phyloP scores from a whole-genome alignment of 2,888 invertebrate species.

The Cerceris ruficornis region DNA sequence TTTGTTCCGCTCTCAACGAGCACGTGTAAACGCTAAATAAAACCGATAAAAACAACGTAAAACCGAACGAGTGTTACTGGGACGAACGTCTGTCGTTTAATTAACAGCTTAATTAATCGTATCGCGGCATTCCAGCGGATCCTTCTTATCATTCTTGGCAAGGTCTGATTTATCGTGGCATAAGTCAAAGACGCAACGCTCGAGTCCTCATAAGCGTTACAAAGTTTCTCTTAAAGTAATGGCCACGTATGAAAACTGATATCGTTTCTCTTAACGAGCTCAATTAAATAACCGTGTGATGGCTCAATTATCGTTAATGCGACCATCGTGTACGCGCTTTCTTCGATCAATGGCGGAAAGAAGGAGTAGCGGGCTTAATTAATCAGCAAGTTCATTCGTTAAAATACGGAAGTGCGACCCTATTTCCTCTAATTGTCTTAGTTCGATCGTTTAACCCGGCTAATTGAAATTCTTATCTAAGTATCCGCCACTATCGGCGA shows the following conservation, averaged over 20 bases:
- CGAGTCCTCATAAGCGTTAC: not conserved
- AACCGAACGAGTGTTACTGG: not conserved
- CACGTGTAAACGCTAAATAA: not conserved
- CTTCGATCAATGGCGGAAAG: constrained; percentile 27
- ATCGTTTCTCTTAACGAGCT: constrained; percentile 56
- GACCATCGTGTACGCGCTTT: constrained; percentile 52
- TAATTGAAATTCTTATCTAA: constrained; percentile 74
- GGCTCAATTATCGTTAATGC: constrained; percentile 73
- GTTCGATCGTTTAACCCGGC: constrained; percentile 61
- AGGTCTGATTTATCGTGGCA: constrained; percentile 19
- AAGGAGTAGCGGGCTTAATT: constrained; percentile 68
- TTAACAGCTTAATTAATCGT: constrained; percentile 43
- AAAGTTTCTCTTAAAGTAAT: constrained; percentile 7
- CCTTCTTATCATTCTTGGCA: constrained; percentile 22
- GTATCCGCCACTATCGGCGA: constrained; percentile 43
- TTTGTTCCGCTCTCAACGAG: too few species aligned
- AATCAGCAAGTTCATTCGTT: constrained; percentile 74
- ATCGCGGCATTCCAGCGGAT: constrained; percentile 20
- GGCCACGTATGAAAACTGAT: constrained; percentile 45
- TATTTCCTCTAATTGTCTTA: constrained; percentile 74
- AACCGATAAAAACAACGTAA: not conserved
- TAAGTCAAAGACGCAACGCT: not conserved
- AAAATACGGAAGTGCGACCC: constrained; percentile 74
- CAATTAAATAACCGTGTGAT: constrained; percentile 68
- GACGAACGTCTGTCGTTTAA: constrained; percentile 23